Base-by-base conservation (phyloP, 1,140 invertebrate species). In the Atta texana region DNA sequence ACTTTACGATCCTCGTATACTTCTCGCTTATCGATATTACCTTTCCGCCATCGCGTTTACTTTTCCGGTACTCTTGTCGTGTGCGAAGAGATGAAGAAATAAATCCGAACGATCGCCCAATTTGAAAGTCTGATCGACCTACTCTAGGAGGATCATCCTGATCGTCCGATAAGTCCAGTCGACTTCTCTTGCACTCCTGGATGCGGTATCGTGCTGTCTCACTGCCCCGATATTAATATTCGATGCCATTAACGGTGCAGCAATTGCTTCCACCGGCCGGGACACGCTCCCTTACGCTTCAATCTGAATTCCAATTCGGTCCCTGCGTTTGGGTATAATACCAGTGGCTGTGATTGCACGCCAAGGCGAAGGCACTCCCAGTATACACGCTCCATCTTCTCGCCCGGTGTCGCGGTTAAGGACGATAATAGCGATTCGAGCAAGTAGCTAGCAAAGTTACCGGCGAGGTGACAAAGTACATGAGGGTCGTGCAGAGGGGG, bases 401-500 rank as follows among this genome's bases (percentile, higher is more conserved):
- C 59, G 12, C 10, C 12, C 49, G 64, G 24, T 51, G 53, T 86
- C 63, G n/a, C 59, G 28, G 53, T 89, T 80, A 69, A 77, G 49
- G 87, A 18, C 68, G 80, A 89, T 89, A 89, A 89, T 64, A 39
- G 82, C 59, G 88, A 86, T 89, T 72, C 24, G 49, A 55, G 74
- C 57, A 89, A 89, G 68, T 88, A 85, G 71, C 39, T n/a, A 66
- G 72, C 53, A 21, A 90, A 90, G 71, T 88, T 88, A 81, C 74
- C 59, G 49, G 66, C 61, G 69, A 76, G 24, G 44, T 75, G 68
- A 77, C 84, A 55, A 85, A 89, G 69, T 74, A 75, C 63, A 71
- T 31, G 24, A 21, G 75, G 82, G 44, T 88, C 57, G n/a, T 64
- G 39, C 18, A 18, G 39, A 64, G 18, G 34, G 34, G 21, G 21